Conservation (phyloP, 2,113 vertebrate genomes). For the Notechis scutatus region DNA sequence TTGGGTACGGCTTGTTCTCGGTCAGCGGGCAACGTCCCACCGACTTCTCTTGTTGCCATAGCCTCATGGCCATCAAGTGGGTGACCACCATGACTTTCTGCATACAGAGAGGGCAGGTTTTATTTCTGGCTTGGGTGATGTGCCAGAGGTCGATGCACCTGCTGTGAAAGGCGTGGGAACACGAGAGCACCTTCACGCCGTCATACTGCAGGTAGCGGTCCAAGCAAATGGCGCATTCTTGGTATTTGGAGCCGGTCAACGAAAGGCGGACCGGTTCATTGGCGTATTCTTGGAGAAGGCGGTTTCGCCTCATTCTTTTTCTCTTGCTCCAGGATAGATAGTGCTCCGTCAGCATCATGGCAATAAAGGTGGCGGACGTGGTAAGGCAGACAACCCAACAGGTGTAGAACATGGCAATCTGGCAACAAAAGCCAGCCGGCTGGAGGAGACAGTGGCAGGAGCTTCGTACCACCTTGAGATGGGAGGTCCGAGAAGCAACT, state of each 20-base stretch:
- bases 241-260: background rate
- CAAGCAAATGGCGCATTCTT: constrained; percentile 69
- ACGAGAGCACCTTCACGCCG: constrained; percentile 62
- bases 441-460: background rate
- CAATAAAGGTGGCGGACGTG: background rate
- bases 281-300: background rate
- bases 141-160: constrained; percentile 82
- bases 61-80: constrained; percentile 62
- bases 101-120: constrained; percentile 83
- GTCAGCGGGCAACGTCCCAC: background rate
- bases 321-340: background rate
- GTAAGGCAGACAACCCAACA: constrained; percentile 24
- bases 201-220: constrained; percentile 62
- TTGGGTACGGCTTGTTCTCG: background rate
- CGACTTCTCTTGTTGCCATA: background rate
- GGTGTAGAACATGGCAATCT: background rate
- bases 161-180: constrained; percentile 77
- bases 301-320: background rate
- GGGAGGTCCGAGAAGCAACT: background rate
- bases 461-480: accelerated
- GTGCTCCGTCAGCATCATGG: background rate
- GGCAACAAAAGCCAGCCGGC: background rate
- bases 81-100: constrained; percentile 73
- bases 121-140: constrained; percentile 60
- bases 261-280: background rate